Evolutionary conservation across 2,797 vertebrate genomes (phyloP).

Genomic region (Heteromormyrus szaboi): DNA sequence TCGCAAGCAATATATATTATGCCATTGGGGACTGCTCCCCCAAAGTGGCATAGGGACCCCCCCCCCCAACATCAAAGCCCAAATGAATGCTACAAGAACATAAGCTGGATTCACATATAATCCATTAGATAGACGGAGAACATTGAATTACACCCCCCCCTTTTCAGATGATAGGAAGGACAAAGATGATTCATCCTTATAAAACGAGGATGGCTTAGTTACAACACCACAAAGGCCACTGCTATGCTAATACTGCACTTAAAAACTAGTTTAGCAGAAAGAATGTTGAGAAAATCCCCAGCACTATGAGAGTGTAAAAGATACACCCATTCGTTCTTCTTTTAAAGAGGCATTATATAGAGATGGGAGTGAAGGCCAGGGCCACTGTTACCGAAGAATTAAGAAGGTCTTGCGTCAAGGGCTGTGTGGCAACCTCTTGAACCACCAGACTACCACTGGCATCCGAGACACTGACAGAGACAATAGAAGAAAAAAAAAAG

Average conservation of each 20-base stretch:
- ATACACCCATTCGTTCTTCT: background rate
- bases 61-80: background rate
- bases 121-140: background rate
- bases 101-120: background rate
- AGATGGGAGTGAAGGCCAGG: background rate
- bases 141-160: background rate
- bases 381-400: constrained; percentile 61
- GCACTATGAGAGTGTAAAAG: background rate
- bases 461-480: constrained; percentile 68
- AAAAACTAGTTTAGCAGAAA: background rate
- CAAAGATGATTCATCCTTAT: background rate
- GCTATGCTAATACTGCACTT: background rate
- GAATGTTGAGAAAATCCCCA: background rate
- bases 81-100: background rate
- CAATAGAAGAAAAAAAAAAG: background rate
- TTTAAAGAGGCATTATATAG: background rate
- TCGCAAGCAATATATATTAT: background rate
- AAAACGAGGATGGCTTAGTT: background rate
- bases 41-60: background rate
- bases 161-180: background rate
- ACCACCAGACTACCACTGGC: constrained; percentile 70
- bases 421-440: constrained; percentile 77
- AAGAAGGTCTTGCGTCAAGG: constrained; percentile 79
- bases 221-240: background rate
- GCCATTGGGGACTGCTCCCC: background rate